Conservation (phyloP, 2,797 vertebrate species). For the Tauraco hartlaubi region DNA sequence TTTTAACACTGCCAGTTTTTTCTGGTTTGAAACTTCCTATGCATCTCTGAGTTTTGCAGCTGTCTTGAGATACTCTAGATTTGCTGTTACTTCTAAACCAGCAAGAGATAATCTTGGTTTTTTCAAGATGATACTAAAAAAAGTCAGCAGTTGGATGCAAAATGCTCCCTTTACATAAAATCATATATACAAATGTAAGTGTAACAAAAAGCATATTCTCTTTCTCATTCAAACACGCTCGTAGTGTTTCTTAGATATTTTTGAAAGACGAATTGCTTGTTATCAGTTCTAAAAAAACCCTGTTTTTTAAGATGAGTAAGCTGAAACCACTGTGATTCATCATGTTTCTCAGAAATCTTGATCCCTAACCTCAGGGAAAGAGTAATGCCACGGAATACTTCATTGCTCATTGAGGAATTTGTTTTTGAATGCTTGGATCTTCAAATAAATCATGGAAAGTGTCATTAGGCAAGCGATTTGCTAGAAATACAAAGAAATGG, state of each 20-base stretch:
- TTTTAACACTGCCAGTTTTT: background rate
- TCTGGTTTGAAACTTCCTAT: background rate
- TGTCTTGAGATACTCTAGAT: background rate
- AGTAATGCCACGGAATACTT: constrained; percentile 26
- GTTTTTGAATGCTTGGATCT: background rate
- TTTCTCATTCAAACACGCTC: background rate
- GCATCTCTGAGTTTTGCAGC: background rate
- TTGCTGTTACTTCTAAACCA: background rate
- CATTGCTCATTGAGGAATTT: constrained; percentile 39
- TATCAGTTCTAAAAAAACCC: background rate
- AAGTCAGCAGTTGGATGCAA: background rate
- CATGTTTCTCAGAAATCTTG: constrained; percentile 36
- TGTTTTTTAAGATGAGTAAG: constrained; percentile 24
- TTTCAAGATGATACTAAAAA: background rate
- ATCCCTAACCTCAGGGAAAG: constrained; percentile 36
- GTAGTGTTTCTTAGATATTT: background rate
- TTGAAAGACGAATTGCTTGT: background rate
- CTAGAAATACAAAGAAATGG: background rate
- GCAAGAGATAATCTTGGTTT: background rate
- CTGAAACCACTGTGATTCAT: constrained; percentile 40
- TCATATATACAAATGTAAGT: background rate
- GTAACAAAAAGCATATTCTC: background rate
- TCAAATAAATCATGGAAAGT: background rate
- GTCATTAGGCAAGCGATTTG: background rate
- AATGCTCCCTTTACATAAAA: background rate